Evolutionary conservation across 2,113 vertebrate species (phyloP).

Genomic region (Camarhynchus parvulus): DNA sequence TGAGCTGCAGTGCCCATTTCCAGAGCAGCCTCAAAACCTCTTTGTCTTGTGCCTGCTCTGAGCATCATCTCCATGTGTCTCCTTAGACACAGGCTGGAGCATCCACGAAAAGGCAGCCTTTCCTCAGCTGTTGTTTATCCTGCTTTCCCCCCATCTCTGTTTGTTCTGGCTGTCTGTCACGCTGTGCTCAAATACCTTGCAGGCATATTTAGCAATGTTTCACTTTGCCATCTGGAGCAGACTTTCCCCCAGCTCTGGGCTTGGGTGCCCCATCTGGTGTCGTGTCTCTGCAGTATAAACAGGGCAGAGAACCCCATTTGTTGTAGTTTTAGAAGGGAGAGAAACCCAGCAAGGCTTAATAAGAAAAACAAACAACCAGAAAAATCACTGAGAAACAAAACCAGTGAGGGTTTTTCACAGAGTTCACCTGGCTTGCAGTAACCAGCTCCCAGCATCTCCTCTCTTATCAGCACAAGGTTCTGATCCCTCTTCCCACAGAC

Average conservation of each 20-base stretch:
- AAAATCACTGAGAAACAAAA: background rate
- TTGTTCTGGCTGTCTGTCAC: constrained; percentile 20
- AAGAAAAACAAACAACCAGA: background rate
- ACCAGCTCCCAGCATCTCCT: background rate
- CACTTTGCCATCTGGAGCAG: constrained; percentile 42
- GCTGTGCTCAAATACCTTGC: constrained; percentile 16
- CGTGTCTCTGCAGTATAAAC: background rate
- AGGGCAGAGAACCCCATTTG: background rate
- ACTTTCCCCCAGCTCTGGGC: background rate
- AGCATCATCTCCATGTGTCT: background rate
- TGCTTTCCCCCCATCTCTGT: background rate
- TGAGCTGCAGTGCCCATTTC: background rate
- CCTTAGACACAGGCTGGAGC: background rate
- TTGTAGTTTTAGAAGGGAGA: background rate
- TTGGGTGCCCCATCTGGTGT: constrained; percentile 28
- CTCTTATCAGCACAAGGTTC: rapidly evolving
- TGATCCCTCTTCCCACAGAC: background rate
- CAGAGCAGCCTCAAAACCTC: background rate
- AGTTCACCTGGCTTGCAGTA: background rate
- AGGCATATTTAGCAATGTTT: constrained; percentile 36
- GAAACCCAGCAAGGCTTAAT: background rate
- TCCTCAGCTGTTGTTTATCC: constrained; percentile 31
- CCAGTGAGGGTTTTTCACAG: background rate
- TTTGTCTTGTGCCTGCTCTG: background rate
- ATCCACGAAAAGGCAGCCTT: background rate